Evolutionary conservation across 2,113 vertebrate genomes (phyloP).

Genomic region (Columbina picui): DNA sequence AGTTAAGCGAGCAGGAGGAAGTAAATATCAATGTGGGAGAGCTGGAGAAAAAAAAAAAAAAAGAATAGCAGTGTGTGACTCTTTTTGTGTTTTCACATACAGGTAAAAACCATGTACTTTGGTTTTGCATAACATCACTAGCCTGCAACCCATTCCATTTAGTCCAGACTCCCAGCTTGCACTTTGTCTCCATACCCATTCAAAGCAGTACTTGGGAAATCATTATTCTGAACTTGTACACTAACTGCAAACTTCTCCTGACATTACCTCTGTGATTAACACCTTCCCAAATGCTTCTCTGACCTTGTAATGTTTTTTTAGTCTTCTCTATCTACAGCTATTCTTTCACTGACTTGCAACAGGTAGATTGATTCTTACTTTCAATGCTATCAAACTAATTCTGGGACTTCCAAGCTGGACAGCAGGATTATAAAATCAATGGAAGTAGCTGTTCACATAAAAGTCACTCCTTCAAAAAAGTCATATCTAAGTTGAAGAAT

Average conservation of each 20-base stretch:
- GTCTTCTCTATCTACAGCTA: not conserved
- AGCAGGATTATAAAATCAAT: not conserved
- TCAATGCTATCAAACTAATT: not conserved
- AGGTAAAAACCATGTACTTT: not conserved
- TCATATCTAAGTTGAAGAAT: not conserved
- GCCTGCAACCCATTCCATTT: not conserved
- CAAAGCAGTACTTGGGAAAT: not conserved
- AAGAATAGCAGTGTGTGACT: not conserved
- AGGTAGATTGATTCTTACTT: not conserved
- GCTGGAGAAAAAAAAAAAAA: not conserved
- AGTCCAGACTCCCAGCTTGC: not conserved
- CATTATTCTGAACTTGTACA: not conserved
- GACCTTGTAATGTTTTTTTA: not conserved
- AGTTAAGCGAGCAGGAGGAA: not conserved
- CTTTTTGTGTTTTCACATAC: not conserved
- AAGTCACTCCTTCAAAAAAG: not conserved
- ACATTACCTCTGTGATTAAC: not conserved
- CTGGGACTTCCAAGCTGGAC: not conserved
- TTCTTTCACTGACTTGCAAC: not conserved
- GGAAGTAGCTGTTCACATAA: not conserved
- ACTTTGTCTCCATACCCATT: not conserved
- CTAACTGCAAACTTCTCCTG: not conserved
- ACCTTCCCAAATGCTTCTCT: not conserved
- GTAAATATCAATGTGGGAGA: not conserved
- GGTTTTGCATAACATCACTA: not conserved